Evolutionary conservation across 2,888 invertebrate genomes (phyloP).

Genomic region (Chaetogeoica ovagalla): DNA sequence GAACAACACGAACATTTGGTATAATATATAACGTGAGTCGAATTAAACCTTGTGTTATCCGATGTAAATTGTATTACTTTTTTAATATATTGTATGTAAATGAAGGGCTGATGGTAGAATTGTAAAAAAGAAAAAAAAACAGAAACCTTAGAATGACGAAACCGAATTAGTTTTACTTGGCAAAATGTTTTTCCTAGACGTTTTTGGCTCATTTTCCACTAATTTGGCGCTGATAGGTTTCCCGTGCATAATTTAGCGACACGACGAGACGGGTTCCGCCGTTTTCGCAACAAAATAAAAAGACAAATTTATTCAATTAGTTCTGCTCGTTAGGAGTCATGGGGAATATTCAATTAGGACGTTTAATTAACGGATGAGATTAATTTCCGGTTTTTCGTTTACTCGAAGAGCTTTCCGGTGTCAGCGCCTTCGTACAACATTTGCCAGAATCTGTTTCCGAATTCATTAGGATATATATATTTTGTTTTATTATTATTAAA

Average conservation of each 20-base stretch:
- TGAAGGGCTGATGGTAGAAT: constrained; percentile 3
- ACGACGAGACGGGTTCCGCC: background rate
- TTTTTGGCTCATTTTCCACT: constrained; percentile 41
- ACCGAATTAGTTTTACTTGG: constrained; percentile 32
- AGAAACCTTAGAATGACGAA: constrained; percentile 11
- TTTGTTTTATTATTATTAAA: background rate
- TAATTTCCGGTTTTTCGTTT: constrained; percentile 49
- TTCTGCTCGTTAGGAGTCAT: constrained; percentile 42
- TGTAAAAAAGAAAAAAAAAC: constrained; percentile 17
- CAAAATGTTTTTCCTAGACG: constrained; percentile 4
- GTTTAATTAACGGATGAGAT: constrained; percentile 50
- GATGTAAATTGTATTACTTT: constrained; percentile 20
- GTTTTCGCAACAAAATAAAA: constrained; percentile 23
- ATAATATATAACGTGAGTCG: background rate
- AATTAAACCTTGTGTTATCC: constrained; percentile 14
- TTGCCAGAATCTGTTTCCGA: background rate
- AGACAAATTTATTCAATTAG: constrained; percentile 52
- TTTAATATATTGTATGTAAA: constrained; percentile 40
- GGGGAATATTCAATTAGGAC: constrained; percentile 45
- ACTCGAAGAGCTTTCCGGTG: constrained; percentile 37
- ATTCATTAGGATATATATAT: constrained; percentile 6
- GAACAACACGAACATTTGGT: constrained; percentile 5
- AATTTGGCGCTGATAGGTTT: constrained; percentile 48
- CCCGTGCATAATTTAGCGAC: constrained; percentile 32
- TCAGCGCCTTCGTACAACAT: constrained; percentile 13